These are phyloP conservation scores for Malurus elegans DNA, from an alignment of 2,113 vertebrate species.

Conservation along the genomic window DNA sequence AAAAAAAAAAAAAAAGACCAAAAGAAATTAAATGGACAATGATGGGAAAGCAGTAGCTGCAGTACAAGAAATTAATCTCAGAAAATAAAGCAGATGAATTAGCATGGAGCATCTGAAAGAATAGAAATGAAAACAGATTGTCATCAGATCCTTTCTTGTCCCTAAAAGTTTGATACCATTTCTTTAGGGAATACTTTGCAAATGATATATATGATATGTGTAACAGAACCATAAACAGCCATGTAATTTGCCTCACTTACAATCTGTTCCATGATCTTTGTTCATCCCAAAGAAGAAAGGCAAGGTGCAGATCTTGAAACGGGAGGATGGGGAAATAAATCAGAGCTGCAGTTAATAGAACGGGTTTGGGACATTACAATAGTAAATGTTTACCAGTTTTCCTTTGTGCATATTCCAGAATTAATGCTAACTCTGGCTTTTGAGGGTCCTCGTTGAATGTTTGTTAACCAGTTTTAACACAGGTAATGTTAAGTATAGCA, in stretches of 20 bases:
- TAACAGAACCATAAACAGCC: conserved; percentile 71
- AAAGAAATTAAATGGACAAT: conserved; percentile 36
- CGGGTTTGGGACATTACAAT: not conserved
- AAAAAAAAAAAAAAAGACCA: not conserved
- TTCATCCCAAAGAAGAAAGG: conserved; percentile 63
- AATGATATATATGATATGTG: conserved; percentile 71
- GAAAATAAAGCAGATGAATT: conserved; percentile 49
- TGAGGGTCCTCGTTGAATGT: not conserved
- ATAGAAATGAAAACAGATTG: conserved; percentile 73
- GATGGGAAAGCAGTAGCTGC: not conserved
- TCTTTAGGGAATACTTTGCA: conserved; percentile 76
- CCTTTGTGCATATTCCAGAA: conserved; percentile 30
- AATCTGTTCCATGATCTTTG: conserved; percentile 77
- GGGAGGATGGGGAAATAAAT: conserved; percentile 54
- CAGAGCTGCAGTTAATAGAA: conserved; percentile 65
- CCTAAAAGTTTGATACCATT: conserved; percentile 73
- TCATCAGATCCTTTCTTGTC: conserved; percentile 66
- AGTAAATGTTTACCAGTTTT: not conserved
- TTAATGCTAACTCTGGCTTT: conserved; percentile 31
- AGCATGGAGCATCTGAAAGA: conserved; percentile 64
- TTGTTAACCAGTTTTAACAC: not conserved
- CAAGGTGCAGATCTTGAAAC: conserved; percentile 44
- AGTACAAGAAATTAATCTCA: conserved; percentile 38
- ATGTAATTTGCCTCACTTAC: conserved; percentile 70
- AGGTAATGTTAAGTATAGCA: not conserved